These are phyloP conservation scores for Platyura marginata DNA, from an alignment of 1,140 invertebrate species.

Conservation along the genomic window DNA sequence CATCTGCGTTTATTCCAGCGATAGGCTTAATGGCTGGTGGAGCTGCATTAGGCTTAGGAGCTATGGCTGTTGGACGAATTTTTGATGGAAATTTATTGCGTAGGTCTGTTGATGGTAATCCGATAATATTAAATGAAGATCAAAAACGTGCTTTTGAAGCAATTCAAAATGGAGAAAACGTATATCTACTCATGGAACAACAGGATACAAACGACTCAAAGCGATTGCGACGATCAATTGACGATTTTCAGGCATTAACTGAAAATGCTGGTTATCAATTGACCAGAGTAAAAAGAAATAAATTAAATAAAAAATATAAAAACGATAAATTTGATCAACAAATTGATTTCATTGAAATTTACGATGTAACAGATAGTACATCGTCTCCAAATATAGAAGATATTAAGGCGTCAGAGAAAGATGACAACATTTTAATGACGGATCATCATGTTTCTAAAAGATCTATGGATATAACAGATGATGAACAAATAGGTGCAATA, in stretches of 20 bases:
- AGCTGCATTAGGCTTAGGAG: constrained; percentile 55
- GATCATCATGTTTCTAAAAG: neutral
- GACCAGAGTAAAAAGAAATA: neutral
- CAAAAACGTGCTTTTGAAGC: constrained; percentile 32
- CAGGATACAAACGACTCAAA: constrained; percentile 28
- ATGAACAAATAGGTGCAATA: neutral
- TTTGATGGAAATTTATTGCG: constrained; percentile 41
- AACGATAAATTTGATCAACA: neutral
- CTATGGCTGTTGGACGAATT: constrained; percentile 53
- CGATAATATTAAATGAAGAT: constrained; percentile 32
- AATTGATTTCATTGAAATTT: neutral
- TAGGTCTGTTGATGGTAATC: constrained; percentile 20
- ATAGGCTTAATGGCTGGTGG: constrained; percentile 57
- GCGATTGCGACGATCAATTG: constrained; percentile 19
- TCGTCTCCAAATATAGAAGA: neutral
- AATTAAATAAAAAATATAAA: constrained; percentile 2
- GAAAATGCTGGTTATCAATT: neutral
- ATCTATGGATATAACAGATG: neutral
- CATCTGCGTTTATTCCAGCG: constrained; percentile 47
- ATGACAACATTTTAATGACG: neutral
- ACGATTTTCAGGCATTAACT: neutral
- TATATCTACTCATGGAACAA: constrained; percentile 29
- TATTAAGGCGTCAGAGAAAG: neutral
- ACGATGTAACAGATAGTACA: neutral
- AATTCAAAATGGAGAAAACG: constrained; percentile 24